A percentile compares a stretch with the other conserved stretches of the same genome.
Evolutionary conservation across 2,797 vertebrate species (phyloP).

Genomic region (Acanthopagrus latus): DNA sequence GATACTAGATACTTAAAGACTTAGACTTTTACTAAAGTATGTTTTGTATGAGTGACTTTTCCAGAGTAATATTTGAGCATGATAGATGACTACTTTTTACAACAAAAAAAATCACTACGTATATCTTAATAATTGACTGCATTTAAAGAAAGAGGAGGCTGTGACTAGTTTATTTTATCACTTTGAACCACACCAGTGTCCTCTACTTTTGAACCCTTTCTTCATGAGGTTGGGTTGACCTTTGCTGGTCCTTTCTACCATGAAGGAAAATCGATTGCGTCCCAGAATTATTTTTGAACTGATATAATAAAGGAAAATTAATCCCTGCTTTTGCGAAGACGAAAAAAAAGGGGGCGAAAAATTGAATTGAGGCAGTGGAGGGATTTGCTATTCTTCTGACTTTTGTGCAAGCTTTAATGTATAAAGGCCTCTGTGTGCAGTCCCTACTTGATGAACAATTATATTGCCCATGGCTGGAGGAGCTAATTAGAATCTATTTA

Average conservation of each 20-base stretch:
- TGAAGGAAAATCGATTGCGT: slow-evolving; percentile 50
- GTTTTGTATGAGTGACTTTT: no score
- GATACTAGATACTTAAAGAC: no score
- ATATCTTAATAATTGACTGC: not conserved
- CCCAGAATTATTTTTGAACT: slow-evolving; percentile 55
- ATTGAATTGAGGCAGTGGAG: slow-evolving; percentile 56
- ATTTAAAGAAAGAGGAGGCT: not conserved
- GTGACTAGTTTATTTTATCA: not conserved
- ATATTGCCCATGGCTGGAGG: slow-evolving; percentile 78
- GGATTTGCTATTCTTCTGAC: slow-evolving; percentile 71
- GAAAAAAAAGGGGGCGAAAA: slow-evolving; percentile 3
- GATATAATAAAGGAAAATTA: slow-evolving; percentile 64
- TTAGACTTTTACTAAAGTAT: no score
- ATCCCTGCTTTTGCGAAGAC: slow-evolving; percentile 40
- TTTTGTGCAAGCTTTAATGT: slow-evolving; percentile 70
- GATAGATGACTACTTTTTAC: no score
- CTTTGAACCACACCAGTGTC: slow-evolving; percentile 1
- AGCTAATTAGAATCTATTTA: slow-evolving; percentile 87
- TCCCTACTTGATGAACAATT: slow-evolving; percentile 79
- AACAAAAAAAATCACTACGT: not conserved
- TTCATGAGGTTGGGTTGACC: slow-evolving; percentile 42
- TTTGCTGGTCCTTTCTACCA: slow-evolving; percentile 33
- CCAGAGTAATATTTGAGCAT: no score
- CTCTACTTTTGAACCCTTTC: slow-evolving; percentile 11
- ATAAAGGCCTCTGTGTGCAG: slow-evolving; percentile 65